A percentile compares a stretch with the other conserved stretches of the same genome.
These are phyloP conservation scores for Agrochola circellaris DNA, from an alignment of 2,888 invertebrate genomes.

Conservation along the genomic window DNA sequence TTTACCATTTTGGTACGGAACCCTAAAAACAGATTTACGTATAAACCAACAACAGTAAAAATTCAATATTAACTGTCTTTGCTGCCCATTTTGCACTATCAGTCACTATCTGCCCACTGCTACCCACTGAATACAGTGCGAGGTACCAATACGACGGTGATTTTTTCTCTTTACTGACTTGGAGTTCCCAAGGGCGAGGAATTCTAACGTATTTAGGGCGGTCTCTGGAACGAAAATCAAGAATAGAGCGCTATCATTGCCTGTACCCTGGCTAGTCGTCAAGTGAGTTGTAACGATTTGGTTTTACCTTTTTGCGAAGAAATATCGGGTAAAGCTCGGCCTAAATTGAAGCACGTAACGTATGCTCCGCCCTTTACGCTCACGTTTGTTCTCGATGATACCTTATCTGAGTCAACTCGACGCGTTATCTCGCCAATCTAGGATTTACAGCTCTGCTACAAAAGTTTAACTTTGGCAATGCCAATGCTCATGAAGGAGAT, in stretches of 20 bases:
- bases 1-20: too few species aligned
- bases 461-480: slow-evolving; percentile 34
- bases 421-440: slow-evolving; percentile 36
- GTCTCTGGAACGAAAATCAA: too few species aligned
- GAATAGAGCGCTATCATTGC: neutral
- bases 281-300: neutral
- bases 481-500: slow-evolving; percentile 18
- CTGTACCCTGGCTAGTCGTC: neutral
- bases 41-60: neutral
- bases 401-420: slow-evolving; percentile 28
- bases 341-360: slow-evolving; percentile 4
- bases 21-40: neutral
- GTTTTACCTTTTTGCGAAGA: neutral
- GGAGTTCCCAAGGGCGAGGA: neutral
- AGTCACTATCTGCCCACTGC: too few species aligned
- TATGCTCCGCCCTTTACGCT: neutral
- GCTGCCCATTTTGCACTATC: neutral
- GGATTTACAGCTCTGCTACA: slow-evolving; percentile 30
- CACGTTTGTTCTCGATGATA: slow-evolving; percentile 17
- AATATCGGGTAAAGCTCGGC: neutral
- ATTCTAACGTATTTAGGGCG: neutral
- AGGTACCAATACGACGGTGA: neutral
- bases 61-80: neutral
- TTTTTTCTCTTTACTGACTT: neutral
- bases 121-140: neutral